Evolutionary conservation across 2,888 invertebrate species (phyloP).

Genomic region (Apocheima hispidaria): DNA sequence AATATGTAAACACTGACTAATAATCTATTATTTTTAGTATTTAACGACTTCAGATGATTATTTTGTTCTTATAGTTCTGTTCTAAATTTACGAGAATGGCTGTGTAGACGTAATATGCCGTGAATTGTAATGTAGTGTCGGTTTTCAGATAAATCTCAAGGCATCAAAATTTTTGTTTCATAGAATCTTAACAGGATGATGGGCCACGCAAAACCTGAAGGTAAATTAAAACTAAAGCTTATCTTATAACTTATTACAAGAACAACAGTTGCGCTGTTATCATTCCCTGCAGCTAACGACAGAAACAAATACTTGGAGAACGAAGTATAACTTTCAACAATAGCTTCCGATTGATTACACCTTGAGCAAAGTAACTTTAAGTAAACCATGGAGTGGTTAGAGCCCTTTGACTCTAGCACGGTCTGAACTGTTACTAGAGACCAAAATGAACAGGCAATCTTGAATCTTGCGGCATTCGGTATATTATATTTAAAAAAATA

Average conservation of each 20-base stretch:
- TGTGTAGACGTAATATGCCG: neutral
- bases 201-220: constrained; percentile 2
- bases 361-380: no score
- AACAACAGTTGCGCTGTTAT: no score
- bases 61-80: neutral
- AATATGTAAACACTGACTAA: neutral
- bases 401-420: no score
- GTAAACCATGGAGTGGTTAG: no score
- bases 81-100: neutral
- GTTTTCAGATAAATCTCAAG: neutral
- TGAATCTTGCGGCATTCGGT: no score
- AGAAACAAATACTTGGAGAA: no score
- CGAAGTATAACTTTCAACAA: no score
- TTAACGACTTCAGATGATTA: neutral
- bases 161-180: neutral
- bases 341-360: no score
- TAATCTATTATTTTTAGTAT: neutral
- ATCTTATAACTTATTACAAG: neutral
- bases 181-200: neutral
- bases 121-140: neutral
- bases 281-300: no score
- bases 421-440: no score
- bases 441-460: no score
- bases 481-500: no score
- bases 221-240: neutral